Percentiles rank a stretch among this genome's conserved stretches.
These are phyloP conservation scores for Temnothorax rugatulus DNA, from an alignment of 2,888 invertebrate species.

Conservation along the genomic window DNA sequence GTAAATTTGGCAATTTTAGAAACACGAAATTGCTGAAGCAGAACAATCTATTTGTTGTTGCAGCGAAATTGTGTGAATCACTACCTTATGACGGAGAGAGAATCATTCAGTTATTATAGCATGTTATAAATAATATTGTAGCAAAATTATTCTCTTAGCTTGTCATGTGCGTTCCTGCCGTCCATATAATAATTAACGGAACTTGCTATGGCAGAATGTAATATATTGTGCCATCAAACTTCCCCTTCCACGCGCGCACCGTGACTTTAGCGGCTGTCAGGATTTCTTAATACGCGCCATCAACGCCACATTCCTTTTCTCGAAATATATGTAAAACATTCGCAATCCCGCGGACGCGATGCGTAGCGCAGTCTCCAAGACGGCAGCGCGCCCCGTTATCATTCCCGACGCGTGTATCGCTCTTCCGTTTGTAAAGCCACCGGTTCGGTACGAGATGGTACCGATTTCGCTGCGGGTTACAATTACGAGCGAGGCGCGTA, in stretches of 20 bases:
- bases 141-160: not conserved
- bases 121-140: not conserved
- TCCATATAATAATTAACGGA: not conserved
- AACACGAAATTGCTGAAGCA: not conserved
- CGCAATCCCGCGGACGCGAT: not conserved
- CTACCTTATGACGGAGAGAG: not conserved
- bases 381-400: conserved; percentile 61
- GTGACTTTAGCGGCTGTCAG: conserved; percentile 12
- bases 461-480: conserved; percentile 75
- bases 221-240: not conserved
- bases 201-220: not conserved
- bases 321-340: not conserved
- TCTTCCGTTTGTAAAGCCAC: conserved; percentile 57
- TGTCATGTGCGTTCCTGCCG: not conserved
- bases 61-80: not conserved
- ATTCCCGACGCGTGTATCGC: conserved; percentile 59
- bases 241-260: too few species aligned
- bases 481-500: conserved; percentile 74
- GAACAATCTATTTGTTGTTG: too few species aligned
- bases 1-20: not conserved
- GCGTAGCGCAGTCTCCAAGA: conserved; percentile 6
- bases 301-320: conserved; percentile 24
- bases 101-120: not conserved
- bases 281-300: conserved; percentile 25
- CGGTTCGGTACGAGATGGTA: conserved; percentile 52